Base-by-base conservation (phyloP, 2,888 invertebrate species). In the Catotricha subobsoleta region DNA sequence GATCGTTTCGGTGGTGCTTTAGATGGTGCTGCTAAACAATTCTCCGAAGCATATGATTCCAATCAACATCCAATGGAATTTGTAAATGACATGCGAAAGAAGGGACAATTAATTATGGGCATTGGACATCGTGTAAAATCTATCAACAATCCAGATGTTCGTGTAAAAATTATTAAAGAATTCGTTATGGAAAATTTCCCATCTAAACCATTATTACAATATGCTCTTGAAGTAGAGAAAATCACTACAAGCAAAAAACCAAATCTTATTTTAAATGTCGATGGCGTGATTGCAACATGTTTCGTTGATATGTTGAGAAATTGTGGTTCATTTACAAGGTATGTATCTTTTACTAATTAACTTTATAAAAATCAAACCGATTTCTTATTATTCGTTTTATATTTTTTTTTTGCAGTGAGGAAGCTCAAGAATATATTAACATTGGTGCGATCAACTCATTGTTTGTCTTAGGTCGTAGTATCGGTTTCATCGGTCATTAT, bases 181-280 rank as follows among this genome's bases (percentile, higher is more conserved):
- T 98, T 84, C 63, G 95, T 94, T 16, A 71, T 88, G 64, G 77
- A 90, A 43, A 79, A 88, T 57, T 94, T 94, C 72, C 95, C 95
- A 2, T 74, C 82, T 3, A 88, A 86, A 50, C 97, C 97, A 0
- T 71, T 98, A n/a, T 73, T 97, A 10, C 74, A 83, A 46, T 98
- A 94, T 64, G 98, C 98, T 2, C 67, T 95, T 10, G 92, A 95
- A 67, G 97, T 98, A 27, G 98, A 98, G 56, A 94, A 95, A 57
- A 91, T 98, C 55, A 99, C 98, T 16, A 99, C 94, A 3, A 82
- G 92, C 52, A 98, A 98, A 74, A 98, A 98, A 67, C 98, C 98
- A n/a, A 98, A 99, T 68, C 73, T 98, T 43, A 99, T 99, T 59
- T 72, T 98, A 46, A 99, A 98, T 65, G 98, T 99, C 16, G 98